Percentiles rank a stretch among this genome's conserved stretches.
Evolutionary conservation across 1,140 invertebrate species (phyloP).

Genomic region (Pristionchus pacificus): DNA sequence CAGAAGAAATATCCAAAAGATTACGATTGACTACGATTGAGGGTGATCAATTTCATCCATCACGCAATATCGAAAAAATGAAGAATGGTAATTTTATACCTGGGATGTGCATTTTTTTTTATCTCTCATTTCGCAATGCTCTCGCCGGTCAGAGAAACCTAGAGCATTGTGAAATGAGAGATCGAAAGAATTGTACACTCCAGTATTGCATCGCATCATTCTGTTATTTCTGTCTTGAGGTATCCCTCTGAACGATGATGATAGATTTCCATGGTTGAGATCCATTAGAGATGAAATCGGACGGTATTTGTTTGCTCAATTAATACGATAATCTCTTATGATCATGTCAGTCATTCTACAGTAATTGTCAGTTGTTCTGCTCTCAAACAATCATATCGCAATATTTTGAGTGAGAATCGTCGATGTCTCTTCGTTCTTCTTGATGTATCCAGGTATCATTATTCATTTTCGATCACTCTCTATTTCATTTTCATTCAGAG

Average conservation of each 20-base stretch:
- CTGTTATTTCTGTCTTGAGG: background rate
- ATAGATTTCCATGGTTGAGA: background rate
- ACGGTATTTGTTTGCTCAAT: background rate
- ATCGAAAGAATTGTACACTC: background rate
- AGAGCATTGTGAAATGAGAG: background rate
- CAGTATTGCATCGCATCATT: background rate
- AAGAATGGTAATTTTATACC: background rate
- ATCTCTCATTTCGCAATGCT: background rate
- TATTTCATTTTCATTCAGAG: too few relatives aligned
- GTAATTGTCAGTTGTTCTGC: background rate
- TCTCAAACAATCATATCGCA: background rate
- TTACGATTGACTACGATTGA: background rate
- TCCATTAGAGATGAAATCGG: background rate
- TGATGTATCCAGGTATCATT: background rate
- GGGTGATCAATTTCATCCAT: background rate
- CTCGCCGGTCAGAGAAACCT: background rate
- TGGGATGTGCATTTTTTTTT: background rate
- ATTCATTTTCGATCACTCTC: too few relatives aligned
- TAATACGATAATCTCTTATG: background rate
- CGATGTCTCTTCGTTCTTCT: conserved; percentile 1
- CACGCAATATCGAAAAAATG: background rate
- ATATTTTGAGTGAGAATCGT: background rate
- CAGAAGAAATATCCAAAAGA: background rate
- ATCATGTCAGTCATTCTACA: background rate
- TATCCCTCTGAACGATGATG: background rate